These are phyloP conservation scores for Danio aesculapii DNA, from an alignment of 2,797 vertebrate genomes.

Conservation along the genomic window DNA sequence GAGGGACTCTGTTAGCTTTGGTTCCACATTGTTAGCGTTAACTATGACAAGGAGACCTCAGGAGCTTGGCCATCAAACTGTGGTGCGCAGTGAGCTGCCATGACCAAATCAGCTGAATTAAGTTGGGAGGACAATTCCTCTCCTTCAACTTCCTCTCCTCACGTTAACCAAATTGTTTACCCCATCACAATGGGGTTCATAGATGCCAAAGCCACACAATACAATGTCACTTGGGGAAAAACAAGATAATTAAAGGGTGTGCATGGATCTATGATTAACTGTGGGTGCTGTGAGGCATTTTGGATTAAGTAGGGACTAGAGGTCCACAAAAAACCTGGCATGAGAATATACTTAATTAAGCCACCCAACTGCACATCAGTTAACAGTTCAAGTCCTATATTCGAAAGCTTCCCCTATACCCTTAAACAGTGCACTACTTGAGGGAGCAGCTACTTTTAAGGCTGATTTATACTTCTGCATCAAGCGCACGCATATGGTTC, in stretches of 20 bases:
- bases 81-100: not conserved
- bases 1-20: conserved; percentile 20
- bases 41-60: conserved; percentile 42
- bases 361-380: not conserved
- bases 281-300: conserved; percentile 46
- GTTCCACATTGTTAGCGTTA: conserved; percentile 43
- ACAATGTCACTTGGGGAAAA: conserved; percentile 54
- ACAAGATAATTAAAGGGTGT: conserved; percentile 51
- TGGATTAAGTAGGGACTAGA: conserved; percentile 31
- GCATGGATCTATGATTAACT: conserved; percentile 26
- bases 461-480: too few relatives aligned
- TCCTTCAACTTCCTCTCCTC: conserved; percentile 25
- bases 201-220: conserved; percentile 58
- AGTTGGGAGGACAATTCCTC: conserved; percentile 46
- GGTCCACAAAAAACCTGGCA: conserved; percentile 34
- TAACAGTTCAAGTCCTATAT: too few relatives aligned
- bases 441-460: too few relatives aligned
- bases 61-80: conserved; percentile 23
- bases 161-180: conserved; percentile 22
- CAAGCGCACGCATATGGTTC: too few relatives aligned
- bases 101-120: conserved; percentile 48
- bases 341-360: not conserved
- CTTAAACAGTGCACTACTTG: too few relatives aligned
- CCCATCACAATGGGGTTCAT: conserved; percentile 53
- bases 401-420: too few relatives aligned